Conservation (phyloP, 1,140 invertebrate species). For the Saccostrea cuccullata region DNA sequence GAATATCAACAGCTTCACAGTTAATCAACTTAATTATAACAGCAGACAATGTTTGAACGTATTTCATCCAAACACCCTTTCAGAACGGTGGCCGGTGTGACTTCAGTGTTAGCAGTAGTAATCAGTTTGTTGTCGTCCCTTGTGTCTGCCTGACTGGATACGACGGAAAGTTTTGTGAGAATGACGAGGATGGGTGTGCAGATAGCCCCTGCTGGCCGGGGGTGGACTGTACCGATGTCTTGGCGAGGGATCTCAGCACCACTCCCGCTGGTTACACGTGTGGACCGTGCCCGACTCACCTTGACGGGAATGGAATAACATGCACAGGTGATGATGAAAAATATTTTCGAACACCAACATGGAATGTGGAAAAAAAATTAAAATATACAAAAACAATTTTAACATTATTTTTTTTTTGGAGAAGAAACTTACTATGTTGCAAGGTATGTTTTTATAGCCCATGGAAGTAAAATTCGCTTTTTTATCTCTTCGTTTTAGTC, state of each 20-base stretch:
- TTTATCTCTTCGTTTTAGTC: too few relatives aligned
- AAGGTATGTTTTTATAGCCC: too few relatives aligned
- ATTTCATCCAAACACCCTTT: not conserved
- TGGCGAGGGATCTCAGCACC: conserved; percentile 27
- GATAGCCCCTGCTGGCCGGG: conserved; percentile 57
- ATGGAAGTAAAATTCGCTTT: too few relatives aligned
- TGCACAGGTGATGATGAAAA: conserved; percentile 51
- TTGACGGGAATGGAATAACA: conserved; percentile 54
- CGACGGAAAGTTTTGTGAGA: conserved; percentile 55
- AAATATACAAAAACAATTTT: too few relatives aligned
- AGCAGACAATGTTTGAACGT: too few relatives aligned
- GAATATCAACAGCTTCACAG: too few relatives aligned
- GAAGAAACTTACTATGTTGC: too few relatives aligned
- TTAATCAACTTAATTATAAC: too few relatives aligned
- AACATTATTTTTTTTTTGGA: too few relatives aligned
- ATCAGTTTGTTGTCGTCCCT: conserved; percentile 53
- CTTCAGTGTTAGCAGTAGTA: conserved; percentile 48
- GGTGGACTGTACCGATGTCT: conserved; percentile 58
- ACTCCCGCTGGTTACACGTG: conserved; percentile 52
- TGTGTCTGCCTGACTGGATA: conserved; percentile 57
- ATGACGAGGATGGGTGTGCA: conserved; percentile 58
- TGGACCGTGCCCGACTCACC: conserved; percentile 57
- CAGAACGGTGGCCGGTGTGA: conserved; percentile 61
- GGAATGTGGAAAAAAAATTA: too few relatives aligned
- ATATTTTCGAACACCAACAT: too few relatives aligned